Base-by-base conservation (phyloP, 2,113 vertebrate species). In the Cyprichromis sp. region DNA sequence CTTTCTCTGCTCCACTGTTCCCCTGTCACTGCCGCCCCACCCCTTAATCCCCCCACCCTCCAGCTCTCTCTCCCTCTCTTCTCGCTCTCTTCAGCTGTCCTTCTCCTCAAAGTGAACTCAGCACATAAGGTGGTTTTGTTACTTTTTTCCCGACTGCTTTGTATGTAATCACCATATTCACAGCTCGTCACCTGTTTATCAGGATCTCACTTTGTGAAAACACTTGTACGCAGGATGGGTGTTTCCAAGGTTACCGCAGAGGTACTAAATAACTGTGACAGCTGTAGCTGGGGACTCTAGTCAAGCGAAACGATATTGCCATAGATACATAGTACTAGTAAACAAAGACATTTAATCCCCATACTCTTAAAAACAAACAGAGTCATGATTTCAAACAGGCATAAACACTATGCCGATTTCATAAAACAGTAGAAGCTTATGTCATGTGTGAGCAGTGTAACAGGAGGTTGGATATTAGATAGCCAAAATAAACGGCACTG, bases 181-280 rank as follows among this genome's bases (percentile, higher is more conserved):
- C 81, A 12, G 88, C 84, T 84, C 80, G 63, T 94, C 93, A 94
- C 90, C 92, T 95, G 91, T 93, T 94, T 92, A 92, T 91, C 92
- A 89, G 87, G 87, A 87, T 90, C 92, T 87, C 86, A 89, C 87
- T 93, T 93, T 86, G 87, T 54, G 88, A 91, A 87, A 93, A 92
- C 94, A 94, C 93, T 92, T 91, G 87, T 85, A 82, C 83, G 88
- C 90, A 83, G 86, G 91, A 80, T 87, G 92, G 90, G 93, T 88
- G 95, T 96, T 96, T 91, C 95, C 95, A 96, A 94, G 95, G 95
- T 94, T 94, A 95, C 94, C 71, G 80, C 90, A 87, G 92, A 90
- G 88, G 90, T 91, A 93, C 89, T 95, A 95, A 94, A 96, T 94
- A 94, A 94, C 89, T 87, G 91, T 95, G 94, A 92, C 95, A 95